Percentiles rank a stretch among this genome's conserved stretches.
Conservation (phyloP, 1,140 invertebrate genomes). For the Drosophila auraria region DNA sequence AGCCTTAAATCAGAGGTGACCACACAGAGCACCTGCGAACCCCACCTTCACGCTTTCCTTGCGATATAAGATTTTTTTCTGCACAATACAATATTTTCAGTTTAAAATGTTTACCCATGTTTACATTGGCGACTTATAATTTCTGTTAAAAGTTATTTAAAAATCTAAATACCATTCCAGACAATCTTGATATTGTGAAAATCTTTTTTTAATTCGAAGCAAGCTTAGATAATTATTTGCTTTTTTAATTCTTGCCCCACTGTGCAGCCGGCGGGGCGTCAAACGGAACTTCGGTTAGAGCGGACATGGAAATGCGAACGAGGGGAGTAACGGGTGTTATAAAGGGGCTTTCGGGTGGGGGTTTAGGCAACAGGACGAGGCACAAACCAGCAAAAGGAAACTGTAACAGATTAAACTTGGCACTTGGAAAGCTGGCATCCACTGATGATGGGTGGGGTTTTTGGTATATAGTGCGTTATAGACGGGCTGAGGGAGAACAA, state of each 20-base stretch:
- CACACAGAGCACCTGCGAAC: rapidly evolving
- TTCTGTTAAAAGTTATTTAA: neutral
- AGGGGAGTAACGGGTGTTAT: constrained; percentile 9
- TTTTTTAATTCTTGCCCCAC: neutral
- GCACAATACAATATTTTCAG: neutral
- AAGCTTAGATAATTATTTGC: neutral
- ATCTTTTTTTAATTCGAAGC: neutral
- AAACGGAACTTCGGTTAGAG: constrained; percentile 68
- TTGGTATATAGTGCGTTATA: constrained; percentile 14
- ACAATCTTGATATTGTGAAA: too few relatives aligned
- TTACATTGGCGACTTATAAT: too few relatives aligned
- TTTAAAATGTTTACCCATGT: neutral
- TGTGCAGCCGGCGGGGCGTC: constrained; percentile 35
- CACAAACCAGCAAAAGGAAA: constrained; percentile 71
- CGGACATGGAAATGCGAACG: constrained; percentile 74
- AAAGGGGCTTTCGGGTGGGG: constrained; percentile 2
- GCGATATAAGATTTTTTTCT: too few relatives aligned
- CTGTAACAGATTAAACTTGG: constrained; percentile 80
- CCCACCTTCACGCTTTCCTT: too few relatives aligned
- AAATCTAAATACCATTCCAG: neutral
- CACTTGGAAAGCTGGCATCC: constrained; percentile 61
- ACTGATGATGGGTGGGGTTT: constrained; percentile 24
- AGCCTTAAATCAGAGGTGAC: neutral
- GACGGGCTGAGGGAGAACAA: constrained; percentile 4
- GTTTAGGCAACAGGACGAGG: constrained; percentile 38